Evolutionary conservation across 1,140 invertebrate species (phyloP), one percentile per base, ranked within the genome.

Genomic region (Cotesia glomerata): DNA sequence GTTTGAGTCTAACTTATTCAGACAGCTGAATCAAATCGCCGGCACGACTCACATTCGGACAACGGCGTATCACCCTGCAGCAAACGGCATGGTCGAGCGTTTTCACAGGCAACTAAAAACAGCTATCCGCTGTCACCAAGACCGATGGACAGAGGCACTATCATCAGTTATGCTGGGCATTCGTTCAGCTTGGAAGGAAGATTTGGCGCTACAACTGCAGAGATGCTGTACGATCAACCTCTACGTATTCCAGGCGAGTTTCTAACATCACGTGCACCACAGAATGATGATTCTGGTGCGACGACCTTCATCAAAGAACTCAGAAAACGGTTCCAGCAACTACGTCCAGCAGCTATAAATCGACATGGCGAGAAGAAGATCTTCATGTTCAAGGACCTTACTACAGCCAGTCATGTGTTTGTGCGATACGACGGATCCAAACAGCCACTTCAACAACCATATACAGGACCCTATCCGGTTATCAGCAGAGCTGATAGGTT

Each of bases 111-210:
- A n/a, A n/a, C n/a, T n/a, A n/a, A n/a, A n/a, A n/a, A n/a, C n/a
- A n/a, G n/a, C n/a, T n/a, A n/a, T n/a, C n/a, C n/a, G n/a, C n/a
- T n/a, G 51, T 52, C 9, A 52, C 9, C 9, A 52, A 4, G 9
- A 11, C 9, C 51, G 51, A 5, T 87, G 85, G 84, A 59, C 74
- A 0, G 63, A 79, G 9, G 72, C 71, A 16, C 75, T 87, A 56
- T 82, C 84, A 4, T 75, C 78, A 16, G 79, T 85, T 7, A 54
- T 87, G 3, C 68, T 86, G 7, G 83, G 82, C 5, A 32, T 84
- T 32, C 65, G 81, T 1, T 71, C 77, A n/a, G 35, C 69, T 18
- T 67, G 51, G 3, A 73, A 76, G 13, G 73, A 58, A 13, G 79
- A 82, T 18, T 63, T 66, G 0, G 72, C 14, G 75, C 72, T 2